A percentile compares a stretch with the other conserved stretches of the same genome.
phyloP scores from a whole-genome alignment of 1,140 invertebrate species.

The Tenebrio molitor region DNA sequence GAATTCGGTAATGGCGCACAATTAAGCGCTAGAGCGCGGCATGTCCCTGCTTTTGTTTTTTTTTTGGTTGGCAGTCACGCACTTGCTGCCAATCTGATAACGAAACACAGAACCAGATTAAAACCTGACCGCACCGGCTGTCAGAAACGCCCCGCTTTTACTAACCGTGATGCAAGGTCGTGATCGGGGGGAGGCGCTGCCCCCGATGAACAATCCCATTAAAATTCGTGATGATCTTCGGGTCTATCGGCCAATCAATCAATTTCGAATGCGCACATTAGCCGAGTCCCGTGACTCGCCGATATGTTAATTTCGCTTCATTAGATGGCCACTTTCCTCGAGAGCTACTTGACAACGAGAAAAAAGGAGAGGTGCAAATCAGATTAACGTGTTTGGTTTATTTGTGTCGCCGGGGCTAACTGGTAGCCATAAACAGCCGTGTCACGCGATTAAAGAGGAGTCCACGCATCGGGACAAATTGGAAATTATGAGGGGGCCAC shows the following conservation, averaged over 20 bases:
- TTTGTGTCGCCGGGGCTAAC: constrained; percentile 15
- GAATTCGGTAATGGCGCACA: not conserved
- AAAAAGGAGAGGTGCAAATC: constrained; percentile 21
- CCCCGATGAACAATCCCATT: constrained; percentile 18
- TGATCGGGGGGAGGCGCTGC: constrained; percentile 19
- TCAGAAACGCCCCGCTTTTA: constrained; percentile 26
- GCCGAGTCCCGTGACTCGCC: not conserved
- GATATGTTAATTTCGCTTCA: constrained; percentile 11
- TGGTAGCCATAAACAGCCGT: constrained; percentile 26
- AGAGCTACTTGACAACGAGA: constrained; percentile 16
- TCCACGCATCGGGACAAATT: constrained; percentile 19
- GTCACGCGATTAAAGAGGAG: constrained; percentile 21
- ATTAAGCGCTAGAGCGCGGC: constrained; percentile 1
- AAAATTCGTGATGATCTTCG: constrained; percentile 6
- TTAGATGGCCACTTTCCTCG: constrained; percentile 18
- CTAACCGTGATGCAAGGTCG: constrained; percentile 16
- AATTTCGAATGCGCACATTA: not conserved
- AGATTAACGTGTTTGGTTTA: constrained; percentile 26
- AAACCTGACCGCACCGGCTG: constrained; percentile 11
- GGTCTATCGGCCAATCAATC: constrained; percentile 5
- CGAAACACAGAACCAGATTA: constrained; percentile 8
- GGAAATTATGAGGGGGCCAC: not conserved
- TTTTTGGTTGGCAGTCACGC: constrained; percentile 10
- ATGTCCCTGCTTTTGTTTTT: constrained; percentile 7
- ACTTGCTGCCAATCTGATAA: constrained; percentile 16